Percentiles rank a stretch among this genome's conserved stretches.
phyloP scores from a whole-genome alignment of 1,140 invertebrate genomes.

The Pissodes strobi region DNA sequence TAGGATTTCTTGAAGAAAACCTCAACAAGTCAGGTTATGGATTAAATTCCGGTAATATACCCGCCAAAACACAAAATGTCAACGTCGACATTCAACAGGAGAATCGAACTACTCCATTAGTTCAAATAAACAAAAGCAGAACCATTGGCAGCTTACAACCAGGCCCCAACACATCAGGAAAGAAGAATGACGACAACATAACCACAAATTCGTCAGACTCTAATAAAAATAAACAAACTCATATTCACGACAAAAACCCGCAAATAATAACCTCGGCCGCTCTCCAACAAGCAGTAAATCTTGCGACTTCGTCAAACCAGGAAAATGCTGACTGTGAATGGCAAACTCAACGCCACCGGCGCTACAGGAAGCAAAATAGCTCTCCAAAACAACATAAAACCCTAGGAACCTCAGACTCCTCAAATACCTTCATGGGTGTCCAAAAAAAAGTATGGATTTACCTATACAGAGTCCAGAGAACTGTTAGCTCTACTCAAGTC shows the following conservation, averaged over 20 bases:
- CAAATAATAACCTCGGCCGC: neutral
- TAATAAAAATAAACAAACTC: neutral
- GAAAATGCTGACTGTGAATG: no score
- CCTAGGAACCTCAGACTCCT: neutral
- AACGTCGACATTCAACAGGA: neutral
- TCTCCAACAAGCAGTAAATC: no score
- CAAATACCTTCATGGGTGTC: neutral
- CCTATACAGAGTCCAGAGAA: no score
- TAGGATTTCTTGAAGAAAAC: conserved; percentile 8
- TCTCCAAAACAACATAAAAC: neutral
- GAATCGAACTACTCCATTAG: neutral
- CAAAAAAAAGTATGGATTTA: no score
- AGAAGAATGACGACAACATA: no score
- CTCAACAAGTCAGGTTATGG: neutral
- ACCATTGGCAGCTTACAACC: no score
- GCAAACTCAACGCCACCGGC: no score
- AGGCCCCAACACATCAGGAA: neutral
- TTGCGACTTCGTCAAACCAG: no score
- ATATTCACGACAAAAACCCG: no score
- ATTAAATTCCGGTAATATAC: neutral
- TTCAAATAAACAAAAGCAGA: neutral
- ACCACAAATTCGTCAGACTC: neutral
- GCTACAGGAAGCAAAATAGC: no score
- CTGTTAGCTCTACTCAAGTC: no score
- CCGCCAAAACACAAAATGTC: neutral